Percentiles rank a stretch among this genome's conserved stretches.
Evolutionary conservation across 2,888 invertebrate genomes (phyloP).

Genomic region (Eumerus sabulonum): DNA sequence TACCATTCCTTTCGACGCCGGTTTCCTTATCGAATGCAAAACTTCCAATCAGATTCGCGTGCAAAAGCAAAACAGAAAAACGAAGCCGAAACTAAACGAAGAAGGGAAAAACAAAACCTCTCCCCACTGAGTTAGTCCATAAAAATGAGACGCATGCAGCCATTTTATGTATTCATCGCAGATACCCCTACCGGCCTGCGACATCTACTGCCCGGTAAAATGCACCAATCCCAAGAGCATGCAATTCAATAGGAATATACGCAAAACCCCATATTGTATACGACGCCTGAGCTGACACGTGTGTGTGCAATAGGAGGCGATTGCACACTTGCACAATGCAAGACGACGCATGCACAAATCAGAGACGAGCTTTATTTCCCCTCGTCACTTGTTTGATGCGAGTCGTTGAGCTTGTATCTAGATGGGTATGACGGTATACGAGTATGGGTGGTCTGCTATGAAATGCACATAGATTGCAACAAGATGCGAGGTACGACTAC

Average conservation of each 20-base stretch:
- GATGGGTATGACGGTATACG: no score
- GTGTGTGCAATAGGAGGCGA: conserved; percentile 30
- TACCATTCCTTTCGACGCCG: no score
- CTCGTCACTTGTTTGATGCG: conserved; percentile 9
- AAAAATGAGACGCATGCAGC: neutral
- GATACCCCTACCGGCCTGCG: conserved; percentile 41
- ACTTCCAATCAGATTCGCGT: conserved; percentile 58
- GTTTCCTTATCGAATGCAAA: conserved; percentile 22
- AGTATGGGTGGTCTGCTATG: no score
- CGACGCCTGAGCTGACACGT: neutral
- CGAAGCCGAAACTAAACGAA: neutral
- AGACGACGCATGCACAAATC: conserved; percentile 60
- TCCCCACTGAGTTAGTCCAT: neutral
- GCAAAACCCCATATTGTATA: no score
- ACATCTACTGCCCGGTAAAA: conserved; percentile 32
- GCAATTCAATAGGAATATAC: no score
- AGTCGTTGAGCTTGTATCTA: no score
- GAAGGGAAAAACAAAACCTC: no score
- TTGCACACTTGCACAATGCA: conserved; percentile 61
- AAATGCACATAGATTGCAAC: no score
- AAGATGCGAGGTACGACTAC: no score
- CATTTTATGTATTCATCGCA: conserved; percentile 16
- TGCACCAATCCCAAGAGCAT: conserved; percentile 40
- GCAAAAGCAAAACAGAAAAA: conserved; percentile 37
- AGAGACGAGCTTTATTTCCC: conserved; percentile 54